Evolutionary conservation across 1,140 invertebrate species (phyloP), one percentile per base, ranked within the genome.

Genomic region (Agraylea sexmaculata): DNA sequence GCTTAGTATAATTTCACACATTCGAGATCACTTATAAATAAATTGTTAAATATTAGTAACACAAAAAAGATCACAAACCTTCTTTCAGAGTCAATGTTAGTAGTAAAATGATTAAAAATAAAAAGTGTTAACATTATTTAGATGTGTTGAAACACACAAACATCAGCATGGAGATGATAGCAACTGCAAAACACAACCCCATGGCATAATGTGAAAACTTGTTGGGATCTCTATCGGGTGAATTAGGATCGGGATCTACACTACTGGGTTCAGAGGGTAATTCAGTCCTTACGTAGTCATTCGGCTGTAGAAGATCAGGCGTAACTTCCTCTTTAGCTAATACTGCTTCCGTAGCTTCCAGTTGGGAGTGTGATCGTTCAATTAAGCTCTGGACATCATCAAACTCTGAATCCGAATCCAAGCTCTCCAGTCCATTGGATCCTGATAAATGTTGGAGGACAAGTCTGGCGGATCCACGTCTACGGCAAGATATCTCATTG

Each of bases 391-490:
- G 60, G 29, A 75, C 64, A 46, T 75, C 75, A 37, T 78, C 75
- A 15, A 72, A 51, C 57, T 80, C 77, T n/a, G 74, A 78, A 46
- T 79, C 77, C 27, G 73, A 74, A 46, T 78, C 74, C 4, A 63
- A 63, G 45, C 59, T 60, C 46, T 60, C 60, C 0, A 61, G 46
- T 40, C 63, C 59, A 30, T 48, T 44, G 11, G 47, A 36, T 15
- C 47, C 43, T 4, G 41, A 40, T 12, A 43, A 21, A 6, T 33
- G 37, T 11, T 40, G 21, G 7, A 45, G 29, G 11, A 18, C 17
- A 3, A 48, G 30, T 5, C 46, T 35, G 2, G 42, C 37, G 2
- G 47, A 49, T 19, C 40, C 36, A 16, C 36, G 35, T 23, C 47
- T 28, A 32, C 11, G 39, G 13, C 15, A 45, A 20, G 4, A 43